Evolutionary conservation across 2,113 vertebrate genomes (phyloP).

Genomic region (Jaculus jaculus): DNA sequence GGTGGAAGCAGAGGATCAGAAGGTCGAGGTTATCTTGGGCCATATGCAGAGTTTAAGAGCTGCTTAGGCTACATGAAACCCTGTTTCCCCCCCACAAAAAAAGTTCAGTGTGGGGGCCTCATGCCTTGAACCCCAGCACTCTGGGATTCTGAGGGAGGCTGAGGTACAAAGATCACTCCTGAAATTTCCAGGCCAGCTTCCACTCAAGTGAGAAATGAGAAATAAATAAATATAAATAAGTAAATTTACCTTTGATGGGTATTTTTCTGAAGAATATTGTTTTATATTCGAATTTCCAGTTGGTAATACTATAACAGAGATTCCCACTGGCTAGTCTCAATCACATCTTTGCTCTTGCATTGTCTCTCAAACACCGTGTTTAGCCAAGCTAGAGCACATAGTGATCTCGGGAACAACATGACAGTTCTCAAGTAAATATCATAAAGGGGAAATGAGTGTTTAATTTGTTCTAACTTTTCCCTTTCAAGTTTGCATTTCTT

Average conservation of each 20-base stretch:
- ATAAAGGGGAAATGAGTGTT: constrained; percentile 47
- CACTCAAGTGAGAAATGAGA: too few species aligned
- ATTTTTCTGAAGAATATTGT: constrained; percentile 32
- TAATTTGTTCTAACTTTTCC: constrained; percentile 60
- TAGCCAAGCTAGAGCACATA: constrained; percentile 10
- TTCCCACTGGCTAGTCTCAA: constrained; percentile 37
- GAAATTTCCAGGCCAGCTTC: too few species aligned
- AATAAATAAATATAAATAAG: too few species aligned
- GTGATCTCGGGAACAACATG: neutral
- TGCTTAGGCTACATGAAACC: neutral
- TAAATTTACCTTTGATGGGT: neutral
- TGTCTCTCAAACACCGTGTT: constrained; percentile 42
- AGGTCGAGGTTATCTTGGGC: too few species aligned
- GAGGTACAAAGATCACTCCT: too few species aligned
- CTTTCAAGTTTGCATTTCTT: constrained; percentile 31
- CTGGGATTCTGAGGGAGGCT: too few species aligned
- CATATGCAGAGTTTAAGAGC: too few species aligned
- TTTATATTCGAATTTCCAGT: constrained; percentile 26
- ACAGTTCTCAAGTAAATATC: constrained; percentile 47
- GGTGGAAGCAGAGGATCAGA: too few species aligned
- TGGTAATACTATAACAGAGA: constrained; percentile 60
- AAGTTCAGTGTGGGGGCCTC: too few species aligned
- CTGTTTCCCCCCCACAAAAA: too few species aligned
- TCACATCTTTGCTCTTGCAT: neutral
- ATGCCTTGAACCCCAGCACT: too few species aligned